phyloP scores from a whole-genome alignment of 2,797 vertebrate genomes.

The Phalanger gymnotis region DNA sequence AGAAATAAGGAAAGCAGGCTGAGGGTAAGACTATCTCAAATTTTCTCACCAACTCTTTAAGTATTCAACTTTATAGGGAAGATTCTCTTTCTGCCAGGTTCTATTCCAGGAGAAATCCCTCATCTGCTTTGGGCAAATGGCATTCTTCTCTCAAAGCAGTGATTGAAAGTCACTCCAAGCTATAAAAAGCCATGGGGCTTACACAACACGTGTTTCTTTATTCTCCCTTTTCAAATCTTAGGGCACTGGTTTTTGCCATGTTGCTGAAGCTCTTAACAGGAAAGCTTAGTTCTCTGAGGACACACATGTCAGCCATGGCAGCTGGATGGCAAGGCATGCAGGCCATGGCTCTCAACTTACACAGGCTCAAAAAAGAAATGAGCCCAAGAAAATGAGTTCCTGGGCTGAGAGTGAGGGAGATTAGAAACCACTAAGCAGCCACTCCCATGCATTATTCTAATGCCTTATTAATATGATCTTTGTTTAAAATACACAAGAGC shows the following conservation, averaged over 20 bases:
- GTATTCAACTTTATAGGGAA: conserved; percentile 11
- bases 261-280: not conserved
- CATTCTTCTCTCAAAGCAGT: not conserved
- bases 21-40: not conserved
- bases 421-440: not conserved
- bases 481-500: not conserved
- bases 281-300: not conserved
- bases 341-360: not conserved
- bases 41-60: not conserved
- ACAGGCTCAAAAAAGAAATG: not conserved
- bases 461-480: not conserved
- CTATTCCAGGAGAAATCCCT: not conserved
- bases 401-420: not conserved
- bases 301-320: not conserved
- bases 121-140: not conserved
- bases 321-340: not conserved
- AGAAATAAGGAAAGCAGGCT: not conserved
- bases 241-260: not conserved
- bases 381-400: not conserved
- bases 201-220: not conserved
- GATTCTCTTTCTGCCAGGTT: not conserved
- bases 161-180: not conserved
- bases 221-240: not conserved
- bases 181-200: not conserved
- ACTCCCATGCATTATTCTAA: not conserved